Evolutionary conservation across 2,797 vertebrate species (phyloP).

Genomic region (Xenentodon cancila): DNA sequence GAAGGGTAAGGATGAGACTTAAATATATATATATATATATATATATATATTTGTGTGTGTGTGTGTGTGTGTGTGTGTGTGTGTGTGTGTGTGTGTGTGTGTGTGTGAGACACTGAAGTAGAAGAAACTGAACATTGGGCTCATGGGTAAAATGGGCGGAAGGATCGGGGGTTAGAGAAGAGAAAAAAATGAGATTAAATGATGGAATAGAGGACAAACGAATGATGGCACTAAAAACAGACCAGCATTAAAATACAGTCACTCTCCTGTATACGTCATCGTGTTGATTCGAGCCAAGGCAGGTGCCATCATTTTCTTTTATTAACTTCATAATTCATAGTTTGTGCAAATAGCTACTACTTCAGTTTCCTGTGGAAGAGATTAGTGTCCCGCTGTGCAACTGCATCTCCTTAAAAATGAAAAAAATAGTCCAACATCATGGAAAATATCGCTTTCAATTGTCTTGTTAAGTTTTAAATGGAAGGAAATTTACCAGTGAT

Average conservation of each 20-base stretch:
- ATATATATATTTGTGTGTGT: too few species aligned
- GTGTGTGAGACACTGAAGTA: constrained; percentile 20
- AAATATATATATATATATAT: too few species aligned
- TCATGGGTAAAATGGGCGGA: constrained; percentile 39
- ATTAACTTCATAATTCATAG: constrained; percentile 36
- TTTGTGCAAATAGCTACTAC: not conserved
- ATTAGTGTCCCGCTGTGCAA: too few species aligned
- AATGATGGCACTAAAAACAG: constrained; percentile 44
- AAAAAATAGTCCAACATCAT: not conserved
- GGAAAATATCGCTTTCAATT: not conserved
- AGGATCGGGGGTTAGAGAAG: constrained; percentile 22
- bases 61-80: constrained; percentile 31
- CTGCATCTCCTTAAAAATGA: not conserved
- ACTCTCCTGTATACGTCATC: constrained; percentile 9
- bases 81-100: constrained; percentile 37
- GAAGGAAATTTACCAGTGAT: too few species aligned
- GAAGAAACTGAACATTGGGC: constrained; percentile 11
- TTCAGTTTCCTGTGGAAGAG: not conserved
- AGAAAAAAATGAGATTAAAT: constrained; percentile 29
- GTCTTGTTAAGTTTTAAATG: not conserved
- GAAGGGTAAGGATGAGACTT: constrained; percentile 42
- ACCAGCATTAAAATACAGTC: constrained; percentile 32
- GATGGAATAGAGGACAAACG: constrained; percentile 44
- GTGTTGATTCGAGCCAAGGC: constrained; percentile 28
- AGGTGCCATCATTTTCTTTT: constrained; percentile 37